Evolutionary conservation across 2,113 vertebrate genomes (phyloP).

Genomic region (Xyrauchen texanus): DNA sequence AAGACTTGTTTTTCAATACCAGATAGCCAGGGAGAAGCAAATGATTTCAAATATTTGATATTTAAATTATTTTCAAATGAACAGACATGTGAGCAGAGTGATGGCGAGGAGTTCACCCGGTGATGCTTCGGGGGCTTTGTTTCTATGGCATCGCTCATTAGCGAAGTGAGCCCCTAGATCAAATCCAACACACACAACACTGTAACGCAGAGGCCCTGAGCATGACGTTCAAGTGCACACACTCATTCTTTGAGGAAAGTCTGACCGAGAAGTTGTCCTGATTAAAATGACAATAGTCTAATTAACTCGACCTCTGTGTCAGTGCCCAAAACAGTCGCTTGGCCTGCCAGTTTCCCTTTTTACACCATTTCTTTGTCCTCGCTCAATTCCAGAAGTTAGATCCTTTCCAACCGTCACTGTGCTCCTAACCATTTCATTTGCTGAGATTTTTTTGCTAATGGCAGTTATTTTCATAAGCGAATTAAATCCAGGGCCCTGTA

Average conservation of each 20-base stretch:
- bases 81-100: conserved; percentile 70
- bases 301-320: conserved; percentile 80
- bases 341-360: conserved; percentile 66
- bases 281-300: conserved; percentile 83
- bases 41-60: conserved; percentile 76
- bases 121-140: conserved; percentile 74
- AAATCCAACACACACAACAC: conserved; percentile 60
- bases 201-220: conserved; percentile 51
- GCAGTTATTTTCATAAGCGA: conserved; percentile 80
- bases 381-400: conserved; percentile 64
- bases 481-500: conserved; percentile 70
- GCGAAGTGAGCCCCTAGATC: conserved; percentile 69
- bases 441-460: conserved; percentile 71
- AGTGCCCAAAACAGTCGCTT: conserved; percentile 65
- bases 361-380: conserved; percentile 72
- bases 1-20: conserved; percentile 67
- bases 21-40: conserved; percentile 72
- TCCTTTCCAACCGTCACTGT: conserved; percentile 48
- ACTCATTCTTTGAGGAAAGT: conserved; percentile 49
- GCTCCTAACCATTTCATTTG: conserved; percentile 62
- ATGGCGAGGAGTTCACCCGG: conserved; percentile 68
- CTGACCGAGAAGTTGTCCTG: conserved; percentile 71
- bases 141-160: conserved; percentile 74
- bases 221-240: conserved; percentile 48
- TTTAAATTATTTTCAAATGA: conserved; percentile 79